A percentile compares a stretch with the other conserved stretches of the same genome.
Conservation (phyloP, 1,140 invertebrate species). For the Belonocnema kinseyi region DNA sequence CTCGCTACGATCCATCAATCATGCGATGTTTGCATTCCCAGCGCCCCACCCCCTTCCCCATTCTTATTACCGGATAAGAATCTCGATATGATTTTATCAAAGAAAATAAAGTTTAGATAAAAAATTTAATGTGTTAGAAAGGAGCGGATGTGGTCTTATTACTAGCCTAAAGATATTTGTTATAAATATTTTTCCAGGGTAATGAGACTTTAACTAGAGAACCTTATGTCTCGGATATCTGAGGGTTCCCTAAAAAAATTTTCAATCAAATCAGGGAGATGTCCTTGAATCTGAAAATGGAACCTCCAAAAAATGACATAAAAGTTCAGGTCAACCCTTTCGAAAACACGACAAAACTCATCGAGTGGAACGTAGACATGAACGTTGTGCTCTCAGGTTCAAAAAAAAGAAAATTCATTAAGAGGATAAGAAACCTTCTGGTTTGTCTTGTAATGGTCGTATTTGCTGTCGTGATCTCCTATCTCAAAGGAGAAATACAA, state of each 20-base stretch:
- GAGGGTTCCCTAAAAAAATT: conserved; percentile 30
- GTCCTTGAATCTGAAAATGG: conserved; percentile 48
- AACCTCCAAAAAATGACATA: conserved; percentile 43
- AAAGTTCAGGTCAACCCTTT: conserved; percentile 41
- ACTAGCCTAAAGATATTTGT: background rate
- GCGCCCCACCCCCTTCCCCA: background rate
- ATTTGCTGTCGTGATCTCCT: conserved; percentile 44
- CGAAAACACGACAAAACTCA: conserved; percentile 49
- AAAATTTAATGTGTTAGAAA: too few species aligned
- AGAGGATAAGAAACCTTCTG: conserved; percentile 45
- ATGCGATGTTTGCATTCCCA: conserved; percentile 1
- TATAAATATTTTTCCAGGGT: conserved; percentile 21
- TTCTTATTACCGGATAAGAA: conserved; percentile 23
- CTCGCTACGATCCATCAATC: background rate
- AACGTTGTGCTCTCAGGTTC: conserved; percentile 59
- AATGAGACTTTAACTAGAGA: background rate
- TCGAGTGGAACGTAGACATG: conserved; percentile 67
- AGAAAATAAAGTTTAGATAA: conserved; percentile 6
- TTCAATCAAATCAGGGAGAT: conserved; percentile 42
- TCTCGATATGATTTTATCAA: conserved; percentile 4
- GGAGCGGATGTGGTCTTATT: too few species aligned
- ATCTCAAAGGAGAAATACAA: conserved; percentile 56
- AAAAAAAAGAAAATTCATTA: conserved; percentile 57
- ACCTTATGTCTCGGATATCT: conserved; percentile 11
- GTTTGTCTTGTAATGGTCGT: conserved; percentile 47